Conservation (phyloP, 2,113 vertebrate species). For the Esox niger region DNA sequence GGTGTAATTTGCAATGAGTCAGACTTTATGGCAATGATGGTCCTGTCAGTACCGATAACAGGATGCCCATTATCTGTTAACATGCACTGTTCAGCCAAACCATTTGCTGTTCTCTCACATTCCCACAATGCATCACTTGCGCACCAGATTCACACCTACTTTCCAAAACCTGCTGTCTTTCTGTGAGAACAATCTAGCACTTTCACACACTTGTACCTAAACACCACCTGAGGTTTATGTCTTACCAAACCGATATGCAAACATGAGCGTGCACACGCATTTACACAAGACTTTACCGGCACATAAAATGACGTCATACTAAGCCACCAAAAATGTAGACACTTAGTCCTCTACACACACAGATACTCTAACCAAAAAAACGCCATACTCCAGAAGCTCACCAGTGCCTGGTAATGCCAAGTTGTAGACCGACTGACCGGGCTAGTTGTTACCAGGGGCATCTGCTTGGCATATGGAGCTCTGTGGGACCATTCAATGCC, state of each 20-base stretch:
- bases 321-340: background rate
- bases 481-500: background rate
- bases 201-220: constrained; percentile 45
- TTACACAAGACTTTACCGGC: constrained; percentile 15
- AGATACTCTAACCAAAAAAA: no score
- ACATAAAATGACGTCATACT: constrained; percentile 27
- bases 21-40: background rate
- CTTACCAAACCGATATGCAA: constrained; percentile 22
- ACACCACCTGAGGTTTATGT: constrained; percentile 58
- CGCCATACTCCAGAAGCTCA: background rate
- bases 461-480: background rate
- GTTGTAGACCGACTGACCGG: no score
- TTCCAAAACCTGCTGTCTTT: constrained; percentile 39
- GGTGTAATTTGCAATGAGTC: no score
- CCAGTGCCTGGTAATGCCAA: background rate
- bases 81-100: background rate
- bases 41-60: constrained; percentile 18
- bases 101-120: constrained; percentile 13
- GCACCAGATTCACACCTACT: constrained; percentile 58
- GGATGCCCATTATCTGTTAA: background rate
- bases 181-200: constrained; percentile 51
- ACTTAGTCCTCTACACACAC: background rate
- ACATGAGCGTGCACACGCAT: background rate
- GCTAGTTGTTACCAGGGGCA: background rate
- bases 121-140: constrained; percentile 22